Evolutionary conservation across 2,113 vertebrate species (phyloP).

Genomic region (Atractosteus spatula): DNA sequence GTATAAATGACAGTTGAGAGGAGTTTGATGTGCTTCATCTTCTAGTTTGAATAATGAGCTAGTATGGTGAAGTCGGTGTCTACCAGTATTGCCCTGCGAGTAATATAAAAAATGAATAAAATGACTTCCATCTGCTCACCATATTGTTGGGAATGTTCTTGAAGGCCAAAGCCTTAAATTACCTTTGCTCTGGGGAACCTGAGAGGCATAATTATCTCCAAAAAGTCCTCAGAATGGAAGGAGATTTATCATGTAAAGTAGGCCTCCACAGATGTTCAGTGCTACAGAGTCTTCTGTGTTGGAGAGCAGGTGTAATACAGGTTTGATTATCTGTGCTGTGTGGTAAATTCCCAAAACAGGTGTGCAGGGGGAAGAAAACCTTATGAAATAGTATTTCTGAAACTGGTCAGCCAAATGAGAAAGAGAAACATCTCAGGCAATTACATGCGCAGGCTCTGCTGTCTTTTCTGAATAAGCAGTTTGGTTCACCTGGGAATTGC

Average conservation of each 20-base stretch:
- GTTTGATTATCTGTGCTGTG: slow-evolving; percentile 41
- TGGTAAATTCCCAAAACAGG: slow-evolving; percentile 30
- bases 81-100: slow-evolving; percentile 13
- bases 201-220: slow-evolving; percentile 51
- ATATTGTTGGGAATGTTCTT: slow-evolving; percentile 45
- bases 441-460: background rate
- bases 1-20: slow-evolving; percentile 1
- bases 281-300: slow-evolving; percentile 19
- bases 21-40: background rate
- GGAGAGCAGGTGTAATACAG: slow-evolving; percentile 46
- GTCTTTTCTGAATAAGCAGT: background rate
- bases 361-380: slow-evolving; percentile 26
- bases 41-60: slow-evolving; percentile 26
- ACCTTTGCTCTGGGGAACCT: slow-evolving; percentile 32
- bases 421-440: slow-evolving; percentile 5
- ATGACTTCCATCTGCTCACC: slow-evolving; percentile 44
- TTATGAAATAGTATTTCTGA: slow-evolving; percentile 31
- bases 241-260: slow-evolving; percentile 49
- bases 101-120: slow-evolving; percentile 37
- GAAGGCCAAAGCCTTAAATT: slow-evolving; percentile 52
- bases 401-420: background rate
- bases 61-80: slow-evolving; percentile 11
- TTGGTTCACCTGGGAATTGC: too few species aligned
- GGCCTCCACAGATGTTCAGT: slow-evolving; percentile 33
- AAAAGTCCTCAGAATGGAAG: slow-evolving; percentile 42